Evolutionary conservation across 2,888 invertebrate genomes (phyloP), one percentile per base, ranked within the genome.

Genomic region (Platypus cylindrus): DNA sequence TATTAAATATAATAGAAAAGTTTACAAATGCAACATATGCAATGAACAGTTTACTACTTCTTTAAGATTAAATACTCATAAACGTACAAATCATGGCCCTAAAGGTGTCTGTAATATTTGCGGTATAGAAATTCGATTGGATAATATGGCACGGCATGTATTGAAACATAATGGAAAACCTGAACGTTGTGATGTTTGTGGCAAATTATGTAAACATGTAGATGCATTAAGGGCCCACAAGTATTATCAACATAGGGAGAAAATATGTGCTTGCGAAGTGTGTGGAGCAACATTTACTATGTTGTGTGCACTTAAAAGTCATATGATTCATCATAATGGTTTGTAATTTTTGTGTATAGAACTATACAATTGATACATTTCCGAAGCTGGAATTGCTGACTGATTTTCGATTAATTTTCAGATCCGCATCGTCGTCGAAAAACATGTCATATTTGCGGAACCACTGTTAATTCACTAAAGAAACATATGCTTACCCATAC

Each of bases 21-120:
- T 36, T n/a, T 38, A 30, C 26, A 46, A 48, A 38, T 53, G 54
- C 36, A 34, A 38, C 5, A 38, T 46, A 8, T 56, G 56, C 32
- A 44, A 49, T 17, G 23, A 45, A 38, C 46, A 41, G 11, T 55
- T 53, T 41, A 28, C 40, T n/a, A 46, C 51, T 12, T 41, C 29
- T 27, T 17, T 33, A 3, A 36, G 34, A 24, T 16, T 44, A 5
- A 40, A 41, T 4, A 51, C 49, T 32, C 55, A 56, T 36, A 30
- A 17, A 14, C 43, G 51, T 18, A 50, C 40, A 7, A 31, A 38
- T 25, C 55, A 56, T 41, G 42, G 42, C 22, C 38, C 44, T 3
- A 48, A 46, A 22, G 54, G 52, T 3, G 46, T 56, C 12, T 58
- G 58, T 37, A 57, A 49, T 30, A 51, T 56, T 32, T 58, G 58